phyloP scores from a whole-genome alignment of 2,797 vertebrate species.

The Acridotheres tristis region DNA sequence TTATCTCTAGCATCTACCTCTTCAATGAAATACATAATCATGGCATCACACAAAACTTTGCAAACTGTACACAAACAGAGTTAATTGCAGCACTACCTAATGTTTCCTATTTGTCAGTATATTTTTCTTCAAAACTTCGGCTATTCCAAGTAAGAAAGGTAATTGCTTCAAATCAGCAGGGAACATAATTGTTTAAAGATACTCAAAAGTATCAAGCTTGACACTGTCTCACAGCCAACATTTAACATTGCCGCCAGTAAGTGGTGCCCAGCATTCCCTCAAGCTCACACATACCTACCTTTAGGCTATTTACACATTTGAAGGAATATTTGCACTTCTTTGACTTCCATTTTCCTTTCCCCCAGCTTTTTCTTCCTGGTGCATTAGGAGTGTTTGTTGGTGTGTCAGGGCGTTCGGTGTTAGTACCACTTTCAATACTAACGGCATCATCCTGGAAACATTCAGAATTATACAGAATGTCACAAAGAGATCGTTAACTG shows the following conservation, averaged over 20 bases:
- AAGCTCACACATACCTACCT: slow-evolving; percentile 79
- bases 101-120: neutral
- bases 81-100: neutral
- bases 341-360: slow-evolving; percentile 98
- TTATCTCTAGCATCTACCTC: neutral
- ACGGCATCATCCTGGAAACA: slow-evolving; percentile 89
- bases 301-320: slow-evolving; percentile 97
- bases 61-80: neutral
- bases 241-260: neutral
- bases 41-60: neutral
- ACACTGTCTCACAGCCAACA: neutral
- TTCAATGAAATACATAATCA: neutral
- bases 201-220: neutral
- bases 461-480: neutral
- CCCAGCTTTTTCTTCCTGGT: slow-evolving; percentile 95
- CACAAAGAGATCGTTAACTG: neutral
- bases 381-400: slow-evolving; percentile 96
- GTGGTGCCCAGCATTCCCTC: neutral
- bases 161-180: neutral
- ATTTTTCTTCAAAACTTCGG: neutral
- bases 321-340: slow-evolving; percentile 99
- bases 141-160: neutral
- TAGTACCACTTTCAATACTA: slow-evolving; percentile 95
- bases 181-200: neutral
- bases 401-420: slow-evolving; percentile 92